These are phyloP conservation scores for Notechis scutatus DNA, from an alignment of 2,113 vertebrate genomes.

Conservation along the genomic window DNA sequence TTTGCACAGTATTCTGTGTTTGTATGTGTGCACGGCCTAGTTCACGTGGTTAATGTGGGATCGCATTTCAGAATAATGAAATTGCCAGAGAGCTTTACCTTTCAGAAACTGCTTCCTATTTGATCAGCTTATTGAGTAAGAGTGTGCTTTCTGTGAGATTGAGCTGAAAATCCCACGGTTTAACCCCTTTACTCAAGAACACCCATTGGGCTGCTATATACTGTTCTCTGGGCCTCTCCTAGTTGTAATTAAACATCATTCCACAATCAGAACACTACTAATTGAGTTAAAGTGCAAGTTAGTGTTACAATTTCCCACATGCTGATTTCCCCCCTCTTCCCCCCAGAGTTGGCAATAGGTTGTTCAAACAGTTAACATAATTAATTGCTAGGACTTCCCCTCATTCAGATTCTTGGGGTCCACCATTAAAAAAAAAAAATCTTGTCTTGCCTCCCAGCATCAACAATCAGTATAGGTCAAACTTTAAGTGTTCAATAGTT, in stretches of 20 bases:
- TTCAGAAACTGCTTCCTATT: neutral
- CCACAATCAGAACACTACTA: neutral
- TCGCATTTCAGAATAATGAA: neutral
- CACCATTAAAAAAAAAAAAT: neutral
- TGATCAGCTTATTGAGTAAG: neutral
- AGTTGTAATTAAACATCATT: neutral
- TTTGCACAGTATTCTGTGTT: neutral
- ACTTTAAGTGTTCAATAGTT: neutral
- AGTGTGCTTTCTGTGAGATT: rapidly evolving
- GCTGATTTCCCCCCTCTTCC: slow-evolving; percentile 5
- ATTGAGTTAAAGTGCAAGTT: neutral
- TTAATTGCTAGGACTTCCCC: slow-evolving; percentile 16
- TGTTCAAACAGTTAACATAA: neutral
- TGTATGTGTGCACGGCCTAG: neutral
- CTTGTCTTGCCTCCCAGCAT: slow-evolving; percentile 25
- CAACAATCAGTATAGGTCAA: neutral
- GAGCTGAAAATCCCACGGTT: neutral
- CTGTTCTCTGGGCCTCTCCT: neutral
- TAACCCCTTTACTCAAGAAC: neutral
- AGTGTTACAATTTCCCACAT: neutral
- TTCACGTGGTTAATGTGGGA: neutral
- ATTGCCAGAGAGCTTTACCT: slow-evolving; percentile 1
- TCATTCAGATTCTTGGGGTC: neutral
- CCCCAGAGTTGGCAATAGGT: neutral
- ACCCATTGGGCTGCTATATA: neutral